These are phyloP conservation scores for Xanthia icteritia DNA, from an alignment of 2,888 invertebrate genomes.

Conservation along the genomic window DNA sequence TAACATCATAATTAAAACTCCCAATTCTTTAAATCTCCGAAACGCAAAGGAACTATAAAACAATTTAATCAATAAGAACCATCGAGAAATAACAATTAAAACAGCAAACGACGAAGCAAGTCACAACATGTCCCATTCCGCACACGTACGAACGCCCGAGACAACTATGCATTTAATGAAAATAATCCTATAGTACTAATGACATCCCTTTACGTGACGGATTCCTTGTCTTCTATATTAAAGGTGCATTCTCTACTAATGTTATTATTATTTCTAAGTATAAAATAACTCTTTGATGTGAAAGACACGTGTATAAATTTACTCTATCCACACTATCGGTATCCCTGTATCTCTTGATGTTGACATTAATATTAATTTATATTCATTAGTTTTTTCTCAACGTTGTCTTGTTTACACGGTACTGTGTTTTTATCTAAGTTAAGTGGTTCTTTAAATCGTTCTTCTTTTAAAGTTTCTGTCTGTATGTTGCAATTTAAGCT, in stretches of 20 bases:
- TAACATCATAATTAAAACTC: not conserved
- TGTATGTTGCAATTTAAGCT: constrained; percentile 64
- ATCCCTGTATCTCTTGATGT: not conserved
- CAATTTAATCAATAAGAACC: constrained; percentile 17
- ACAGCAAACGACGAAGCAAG: constrained; percentile 51
- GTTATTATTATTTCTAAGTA: constrained; percentile 13
- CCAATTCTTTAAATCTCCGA: not conserved
- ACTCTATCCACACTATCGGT: not conserved
- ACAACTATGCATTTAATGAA: constrained; percentile 84
- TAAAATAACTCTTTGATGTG: not conserved
- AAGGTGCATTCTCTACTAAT: constrained; percentile 31
- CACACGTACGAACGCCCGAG: constrained; percentile 74
- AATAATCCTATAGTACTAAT: constrained; percentile 81
- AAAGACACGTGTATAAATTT: not conserved
- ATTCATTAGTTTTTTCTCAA: constrained; percentile 18
- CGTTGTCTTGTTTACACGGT: constrained; percentile 3
- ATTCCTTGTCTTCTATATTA: constrained; percentile 64
- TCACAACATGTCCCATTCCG: constrained; percentile 68
- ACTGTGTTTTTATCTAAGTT: not conserved
- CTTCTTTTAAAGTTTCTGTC: constrained; percentile 60
- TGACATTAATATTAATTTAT: constrained; percentile 22
- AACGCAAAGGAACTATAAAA: not conserved
- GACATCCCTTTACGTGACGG: constrained; percentile 78
- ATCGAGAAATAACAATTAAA: constrained; percentile 60
- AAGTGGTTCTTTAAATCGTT: constrained; percentile 74